Conservation (phyloP, 2,113 vertebrate genomes). For the Amphilophus citrinellus region DNA sequence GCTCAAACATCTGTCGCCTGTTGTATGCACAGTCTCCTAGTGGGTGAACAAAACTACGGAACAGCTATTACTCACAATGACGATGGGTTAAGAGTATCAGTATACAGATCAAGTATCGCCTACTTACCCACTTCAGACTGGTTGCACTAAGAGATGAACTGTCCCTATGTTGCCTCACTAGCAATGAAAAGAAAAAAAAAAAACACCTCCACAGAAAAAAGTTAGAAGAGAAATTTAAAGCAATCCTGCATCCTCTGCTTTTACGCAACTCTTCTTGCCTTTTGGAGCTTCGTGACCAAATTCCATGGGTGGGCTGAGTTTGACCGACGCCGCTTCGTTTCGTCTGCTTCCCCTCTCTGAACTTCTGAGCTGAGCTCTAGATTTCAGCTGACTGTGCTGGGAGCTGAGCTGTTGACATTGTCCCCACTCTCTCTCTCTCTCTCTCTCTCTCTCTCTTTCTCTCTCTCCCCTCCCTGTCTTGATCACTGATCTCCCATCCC, state of each 20-base stretch:
- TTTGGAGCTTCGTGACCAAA: not conserved
- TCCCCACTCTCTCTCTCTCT: conserved; percentile 44
- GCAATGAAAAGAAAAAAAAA: not conserved
- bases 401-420: conserved; percentile 76
- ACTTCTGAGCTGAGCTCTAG: conserved; percentile 57
- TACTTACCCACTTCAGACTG: conserved; percentile 69
- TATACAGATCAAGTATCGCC: conserved; percentile 54
- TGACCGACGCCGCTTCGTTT: conserved; percentile 35
- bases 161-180: conserved; percentile 39
- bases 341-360: conserved; percentile 51
- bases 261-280: conserved; percentile 4
- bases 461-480: conserved; percentile 6
- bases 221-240: not conserved
- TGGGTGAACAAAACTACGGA: conserved; percentile 7
- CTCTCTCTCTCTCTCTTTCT: conserved; percentile 8
- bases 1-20: conserved; percentile 43
- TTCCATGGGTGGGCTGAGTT: conserved; percentile 31
- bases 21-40: not conserved
- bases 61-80: conserved; percentile 28
- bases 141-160: conserved; percentile 49
- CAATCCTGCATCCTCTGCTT: conserved; percentile 20
- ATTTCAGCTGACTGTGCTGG: conserved; percentile 80
- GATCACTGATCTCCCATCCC: conserved; percentile 30
- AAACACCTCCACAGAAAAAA: conserved; percentile 23
- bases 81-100: conserved; percentile 31